phyloP scores from a whole-genome alignment of 2,888 invertebrate genomes.

The Coelogynopora nodosa region DNA sequence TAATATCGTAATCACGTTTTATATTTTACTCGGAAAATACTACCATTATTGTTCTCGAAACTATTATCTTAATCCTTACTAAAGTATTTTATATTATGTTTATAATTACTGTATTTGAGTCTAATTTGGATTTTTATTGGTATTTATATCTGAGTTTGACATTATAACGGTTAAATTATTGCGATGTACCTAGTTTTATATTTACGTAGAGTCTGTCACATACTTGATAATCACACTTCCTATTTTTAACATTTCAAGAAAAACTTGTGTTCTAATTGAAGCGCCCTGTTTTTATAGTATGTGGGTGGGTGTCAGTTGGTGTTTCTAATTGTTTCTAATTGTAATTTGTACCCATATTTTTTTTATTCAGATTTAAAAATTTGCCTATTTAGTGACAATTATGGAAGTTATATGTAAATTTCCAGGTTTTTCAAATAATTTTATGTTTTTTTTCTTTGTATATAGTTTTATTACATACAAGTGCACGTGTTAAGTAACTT shows the following conservation, averaged over 20 bases:
- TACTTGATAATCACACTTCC: not conserved
- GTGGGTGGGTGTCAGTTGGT: not conserved
- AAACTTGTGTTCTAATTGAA: not conserved
- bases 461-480: not conserved
- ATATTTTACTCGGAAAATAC: not conserved
- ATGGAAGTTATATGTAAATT: not conserved
- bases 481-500: not conserved
- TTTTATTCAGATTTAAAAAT: not conserved
- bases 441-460: not conserved
- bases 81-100: not conserved
- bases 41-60: not conserved
- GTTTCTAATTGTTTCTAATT: not conserved
- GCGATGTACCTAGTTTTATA: not conserved
- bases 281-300: not conserved
- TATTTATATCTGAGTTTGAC: not conserved
- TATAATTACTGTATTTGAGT: not conserved
- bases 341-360: not conserved
- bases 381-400: not conserved
- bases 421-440: not conserved
- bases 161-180: not conserved
- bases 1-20: not conserved
- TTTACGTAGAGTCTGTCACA: not conserved
- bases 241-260: not conserved
- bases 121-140: not conserved
- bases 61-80: not conserved